These are phyloP conservation scores for Galagoides demidoff DNA, from an alignment of 2,797 vertebrate species.

Conservation along the genomic window DNA sequence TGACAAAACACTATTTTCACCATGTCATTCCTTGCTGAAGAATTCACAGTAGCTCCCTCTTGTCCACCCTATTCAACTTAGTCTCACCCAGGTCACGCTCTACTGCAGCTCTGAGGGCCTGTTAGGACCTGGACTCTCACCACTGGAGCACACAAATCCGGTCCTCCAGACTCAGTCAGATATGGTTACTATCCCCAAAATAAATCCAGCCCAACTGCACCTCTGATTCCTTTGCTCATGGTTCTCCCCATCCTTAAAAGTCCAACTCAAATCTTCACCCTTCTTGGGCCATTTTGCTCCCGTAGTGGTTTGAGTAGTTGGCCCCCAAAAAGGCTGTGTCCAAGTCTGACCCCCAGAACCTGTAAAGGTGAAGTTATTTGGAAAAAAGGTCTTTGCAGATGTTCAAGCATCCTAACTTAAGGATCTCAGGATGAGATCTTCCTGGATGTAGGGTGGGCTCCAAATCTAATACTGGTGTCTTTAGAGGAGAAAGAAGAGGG, in stretches of 20 bases:
- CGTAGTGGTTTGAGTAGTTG: neutral
- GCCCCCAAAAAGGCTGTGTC: neutral
- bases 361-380: neutral
- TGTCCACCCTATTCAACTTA: neutral
- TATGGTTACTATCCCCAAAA: neutral
- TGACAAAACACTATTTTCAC: neutral
- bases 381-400: neutral
- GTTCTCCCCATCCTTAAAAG: neutral
- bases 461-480: neutral
- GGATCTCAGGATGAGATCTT: neutral
- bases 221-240: neutral
- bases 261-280: neutral
- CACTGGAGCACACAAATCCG: neutral
- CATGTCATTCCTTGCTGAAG: neutral
- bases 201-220: neutral
- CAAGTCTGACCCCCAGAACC: neutral
- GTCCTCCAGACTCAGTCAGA: neutral
- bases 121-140: neutral
- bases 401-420: neutral
- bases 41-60: neutral
- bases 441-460: neutral
- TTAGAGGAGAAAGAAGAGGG: neutral
- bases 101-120: neutral
- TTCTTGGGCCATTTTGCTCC: neutral
- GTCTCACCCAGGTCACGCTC: neutral